These are phyloP conservation scores for Thereuonema tuberculata DNA, from an alignment of 1,140 invertebrate genomes.

Conservation along the genomic window DNA sequence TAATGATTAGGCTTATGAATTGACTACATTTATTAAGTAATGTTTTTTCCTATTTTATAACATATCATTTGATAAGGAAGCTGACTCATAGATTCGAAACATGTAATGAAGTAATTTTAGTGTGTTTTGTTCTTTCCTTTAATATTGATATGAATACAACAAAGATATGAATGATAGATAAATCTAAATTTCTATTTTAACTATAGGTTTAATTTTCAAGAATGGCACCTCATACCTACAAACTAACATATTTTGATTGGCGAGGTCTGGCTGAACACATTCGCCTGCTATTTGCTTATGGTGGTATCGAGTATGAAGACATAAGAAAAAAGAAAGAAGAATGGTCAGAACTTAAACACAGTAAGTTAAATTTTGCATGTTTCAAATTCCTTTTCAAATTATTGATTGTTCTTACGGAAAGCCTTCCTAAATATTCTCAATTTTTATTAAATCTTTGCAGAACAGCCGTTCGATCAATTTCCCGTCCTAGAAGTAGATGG, in stretches of 20 bases:
- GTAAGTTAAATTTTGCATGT: conserved; percentile 22
- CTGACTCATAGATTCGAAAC: too few species aligned
- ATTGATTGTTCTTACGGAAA: background rate
- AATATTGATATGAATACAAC: too few species aligned
- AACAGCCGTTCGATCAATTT: conserved; percentile 55
- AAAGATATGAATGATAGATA: too few species aligned
- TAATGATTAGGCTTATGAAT: too few species aligned
- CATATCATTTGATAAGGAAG: too few species aligned
- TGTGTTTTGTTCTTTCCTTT: too few species aligned
- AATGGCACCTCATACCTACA: conserved; percentile 8
- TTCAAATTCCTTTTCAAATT: conserved; percentile 25
- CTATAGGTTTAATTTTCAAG: too few species aligned
- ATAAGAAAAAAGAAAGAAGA: conserved; percentile 35
- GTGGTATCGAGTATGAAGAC: conserved; percentile 54
- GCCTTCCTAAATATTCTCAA: too few species aligned
- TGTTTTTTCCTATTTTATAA: too few species aligned
- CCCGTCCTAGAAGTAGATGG: conserved; percentile 59
- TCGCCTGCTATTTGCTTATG: conserved; percentile 53
- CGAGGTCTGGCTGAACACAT: conserved; percentile 55
- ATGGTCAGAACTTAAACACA: conserved; percentile 39
- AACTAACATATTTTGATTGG: conserved; percentile 38
- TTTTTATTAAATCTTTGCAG: conserved; percentile 23
- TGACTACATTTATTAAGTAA: too few species aligned
- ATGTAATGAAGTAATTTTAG: too few species aligned
- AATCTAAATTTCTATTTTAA: too few species aligned